Conservation (phyloP, 2,888 invertebrate species). For the Coronaproctus castanopsis region DNA sequence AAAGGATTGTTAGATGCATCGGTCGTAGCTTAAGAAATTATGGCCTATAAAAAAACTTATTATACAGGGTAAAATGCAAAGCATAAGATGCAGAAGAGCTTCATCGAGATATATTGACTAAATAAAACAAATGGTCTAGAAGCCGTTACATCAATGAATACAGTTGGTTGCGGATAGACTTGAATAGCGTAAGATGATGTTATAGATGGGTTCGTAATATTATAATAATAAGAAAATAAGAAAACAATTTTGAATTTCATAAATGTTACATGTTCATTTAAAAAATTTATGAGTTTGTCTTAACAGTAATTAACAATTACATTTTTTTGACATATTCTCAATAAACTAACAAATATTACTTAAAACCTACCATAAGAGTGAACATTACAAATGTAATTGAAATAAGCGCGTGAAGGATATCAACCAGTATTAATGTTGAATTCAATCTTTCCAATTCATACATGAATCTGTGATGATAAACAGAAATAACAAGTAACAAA, state of each 20-base stretch:
- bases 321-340: too few relatives aligned
- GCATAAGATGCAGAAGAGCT: not conserved
- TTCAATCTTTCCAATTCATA: conserved; percentile 6
- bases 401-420: conserved; percentile 11
- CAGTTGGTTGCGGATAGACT: not conserved
- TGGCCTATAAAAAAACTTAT: not conserved
- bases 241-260: not conserved
- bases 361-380: conserved; percentile 7
- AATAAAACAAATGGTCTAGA: not conserved
- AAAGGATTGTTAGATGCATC: not conserved
- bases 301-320: too few relatives aligned
- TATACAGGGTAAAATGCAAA: not conserved
- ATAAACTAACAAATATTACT: too few relatives aligned
- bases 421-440: conserved; percentile 9
- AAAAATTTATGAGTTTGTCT: too few relatives aligned
- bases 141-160: not conserved
- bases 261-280: too few relatives aligned
- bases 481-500: too few relatives aligned
- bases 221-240: not conserved
- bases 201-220: not conserved
- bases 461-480: not conserved
- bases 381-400: conserved; percentile 11
- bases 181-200: not conserved
- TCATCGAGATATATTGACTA: not conserved
- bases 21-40: not conserved